Percentiles rank a stretch among this genome's conserved stretches.
Evolutionary conservation across 2,797 vertebrate genomes (phyloP).

Genomic region (Pseudochaenichthys georgianus): DNA sequence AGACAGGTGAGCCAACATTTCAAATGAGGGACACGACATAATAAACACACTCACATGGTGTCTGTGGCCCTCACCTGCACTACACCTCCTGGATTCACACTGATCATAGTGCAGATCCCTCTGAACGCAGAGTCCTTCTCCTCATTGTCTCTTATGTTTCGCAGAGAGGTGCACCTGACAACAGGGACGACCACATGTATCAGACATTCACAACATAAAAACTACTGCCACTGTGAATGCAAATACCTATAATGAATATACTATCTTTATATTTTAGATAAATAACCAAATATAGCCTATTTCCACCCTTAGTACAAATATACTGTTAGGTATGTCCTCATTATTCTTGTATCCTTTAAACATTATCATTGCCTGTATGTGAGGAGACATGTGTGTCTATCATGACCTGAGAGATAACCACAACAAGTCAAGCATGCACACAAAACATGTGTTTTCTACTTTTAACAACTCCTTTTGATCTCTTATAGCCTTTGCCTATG

Average conservation of each 20-base stretch:
- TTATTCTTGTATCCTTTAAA: slow-evolving; percentile 46
- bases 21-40: neutral
- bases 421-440: slow-evolving; percentile 74
- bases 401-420: slow-evolving; percentile 44
- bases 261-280: slow-evolving; percentile 2
- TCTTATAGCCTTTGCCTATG: slow-evolving; percentile 51
- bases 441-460: slow-evolving; percentile 51
- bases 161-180: slow-evolving; percentile 95
- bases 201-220: slow-evolving; percentile 17
- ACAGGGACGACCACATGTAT: slow-evolving; percentile 66
- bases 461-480: slow-evolving; percentile 48
- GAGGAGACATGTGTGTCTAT: slow-evolving; percentile 51
- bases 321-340: slow-evolving; percentile 32
- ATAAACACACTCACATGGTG: neutral
- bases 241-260: neutral
- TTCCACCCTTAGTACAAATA: slow-evolving; percentile 23
- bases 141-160: slow-evolving; percentile 99
- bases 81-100: slow-evolving; percentile 96
- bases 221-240: slow-evolving; percentile 11
- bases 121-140: slow-evolving; percentile 98
- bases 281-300: slow-evolving; percentile 24
- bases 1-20: slow-evolving; percentile 54
- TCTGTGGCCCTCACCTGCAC: slow-evolving; percentile 91
- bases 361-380: slow-evolving; percentile 36
- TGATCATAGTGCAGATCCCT: slow-evolving; percentile 99